These are phyloP conservation scores for Eurystomus glaucurus DNA, from an alignment of 2,797 vertebrate species.

Conservation along the genomic window DNA sequence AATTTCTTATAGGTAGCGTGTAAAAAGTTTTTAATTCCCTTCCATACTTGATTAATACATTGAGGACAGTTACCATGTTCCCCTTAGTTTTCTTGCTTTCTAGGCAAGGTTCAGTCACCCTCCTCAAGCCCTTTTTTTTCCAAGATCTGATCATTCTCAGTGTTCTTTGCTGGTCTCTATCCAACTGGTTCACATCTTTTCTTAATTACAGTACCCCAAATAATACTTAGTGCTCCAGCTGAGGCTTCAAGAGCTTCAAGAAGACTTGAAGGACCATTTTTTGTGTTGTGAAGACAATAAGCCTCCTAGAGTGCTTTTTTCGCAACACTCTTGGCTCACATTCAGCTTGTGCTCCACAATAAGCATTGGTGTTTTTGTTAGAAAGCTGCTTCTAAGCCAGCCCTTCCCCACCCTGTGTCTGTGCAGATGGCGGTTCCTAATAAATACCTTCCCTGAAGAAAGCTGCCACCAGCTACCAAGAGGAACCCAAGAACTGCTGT, in stretches of 20 bases:
- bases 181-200: background rate
- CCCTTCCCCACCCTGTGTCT: background rate
- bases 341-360: background rate
- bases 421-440: background rate
- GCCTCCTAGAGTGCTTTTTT: background rate
- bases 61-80: background rate
- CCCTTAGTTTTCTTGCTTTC: background rate
- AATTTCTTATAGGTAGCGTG: background rate
- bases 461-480: background rate
- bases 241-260: background rate
- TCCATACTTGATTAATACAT: accelerated
- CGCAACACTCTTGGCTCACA: background rate
- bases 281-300: background rate
- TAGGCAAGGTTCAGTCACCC: background rate
- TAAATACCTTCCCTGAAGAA: background rate
- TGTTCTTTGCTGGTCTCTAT: background rate
- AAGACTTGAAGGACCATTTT: background rate
- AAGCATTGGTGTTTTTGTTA: background rate
- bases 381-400: background rate
- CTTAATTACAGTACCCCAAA: background rate
- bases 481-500: background rate
- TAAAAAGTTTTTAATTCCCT: background rate
- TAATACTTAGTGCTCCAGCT: background rate
- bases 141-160: background rate
- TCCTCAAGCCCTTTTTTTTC: background rate